Evolutionary conservation across 2,113 vertebrate genomes (phyloP).

Genomic region (Odobenus rosmarus): DNA sequence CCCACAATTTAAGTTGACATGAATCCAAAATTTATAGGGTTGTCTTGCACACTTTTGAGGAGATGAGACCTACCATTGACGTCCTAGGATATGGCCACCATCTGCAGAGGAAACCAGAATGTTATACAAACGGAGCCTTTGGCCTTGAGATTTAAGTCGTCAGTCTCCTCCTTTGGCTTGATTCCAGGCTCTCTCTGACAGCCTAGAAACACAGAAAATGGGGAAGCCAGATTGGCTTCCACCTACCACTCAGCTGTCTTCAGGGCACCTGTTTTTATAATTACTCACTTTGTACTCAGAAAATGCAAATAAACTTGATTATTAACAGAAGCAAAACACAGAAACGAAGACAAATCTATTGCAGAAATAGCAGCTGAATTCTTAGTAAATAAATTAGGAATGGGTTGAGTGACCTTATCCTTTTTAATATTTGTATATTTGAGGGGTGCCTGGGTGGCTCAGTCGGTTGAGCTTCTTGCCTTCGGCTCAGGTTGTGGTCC

Average conservation of each 20-base stretch:
- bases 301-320: conserved; percentile 50
- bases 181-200: conserved; percentile 29
- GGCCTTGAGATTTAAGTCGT: not conserved
- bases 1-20: not conserved
- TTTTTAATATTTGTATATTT: conserved; percentile 3
- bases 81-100: not conserved
- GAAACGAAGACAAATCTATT: not conserved
- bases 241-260: conserved; percentile 50
- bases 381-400: not conserved
- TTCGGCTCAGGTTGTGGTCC: too few relatives aligned
- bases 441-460: not conserved
- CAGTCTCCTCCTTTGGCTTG: not conserved
- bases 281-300: not conserved
- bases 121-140: not conserved
- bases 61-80: not conserved
- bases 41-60: not conserved
- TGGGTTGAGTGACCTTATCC: not conserved
- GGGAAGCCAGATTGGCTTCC: conserved; percentile 34
- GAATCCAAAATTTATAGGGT: not conserved
- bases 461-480: too few relatives aligned
- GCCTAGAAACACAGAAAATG: conserved; percentile 48
- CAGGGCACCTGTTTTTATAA: conserved; percentile 39
- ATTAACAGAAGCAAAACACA: conserved; percentile 24
- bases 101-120: not conserved
- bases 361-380: not conserved